phyloP scores from a whole-genome alignment of 2,113 vertebrate genomes.

The Bolborhynchus lineola region DNA sequence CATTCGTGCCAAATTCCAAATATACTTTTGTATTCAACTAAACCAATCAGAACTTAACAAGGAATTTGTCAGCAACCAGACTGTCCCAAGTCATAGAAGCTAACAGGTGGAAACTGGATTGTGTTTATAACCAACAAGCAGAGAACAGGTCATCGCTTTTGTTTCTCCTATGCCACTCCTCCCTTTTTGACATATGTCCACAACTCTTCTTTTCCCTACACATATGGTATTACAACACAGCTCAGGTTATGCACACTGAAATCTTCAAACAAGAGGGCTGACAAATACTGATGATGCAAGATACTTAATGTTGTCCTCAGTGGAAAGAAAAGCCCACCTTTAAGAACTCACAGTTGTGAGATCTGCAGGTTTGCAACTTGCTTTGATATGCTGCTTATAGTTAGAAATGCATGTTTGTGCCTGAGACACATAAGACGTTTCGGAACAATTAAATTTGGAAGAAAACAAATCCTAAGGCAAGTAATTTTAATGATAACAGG shows the following conservation, averaged over 20 bases:
- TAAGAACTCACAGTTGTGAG: neutral
- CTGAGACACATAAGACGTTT: neutral
- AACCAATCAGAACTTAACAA: neutral
- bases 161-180: neutral
- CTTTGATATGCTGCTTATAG: neutral
- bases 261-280: neutral
- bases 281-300: neutral
- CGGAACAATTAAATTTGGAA: neutral
- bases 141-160: neutral
- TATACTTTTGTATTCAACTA: accelerated
- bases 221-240: accelerated
- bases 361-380: neutral
- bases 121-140: neutral
- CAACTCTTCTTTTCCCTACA: neutral
- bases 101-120: neutral
- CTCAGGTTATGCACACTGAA: neutral
- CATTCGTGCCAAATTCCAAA: neutral
- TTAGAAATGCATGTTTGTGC: accelerated
- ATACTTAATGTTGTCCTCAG: neutral
- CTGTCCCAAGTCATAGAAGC: neutral
- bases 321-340: neutral
- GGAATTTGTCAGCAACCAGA: neutral
- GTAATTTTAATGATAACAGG: neutral
- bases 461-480: neutral
- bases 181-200: neutral